Evolutionary conservation across 2,797 vertebrate species (phyloP).

Genomic region (Antrozous pallidus): DNA sequence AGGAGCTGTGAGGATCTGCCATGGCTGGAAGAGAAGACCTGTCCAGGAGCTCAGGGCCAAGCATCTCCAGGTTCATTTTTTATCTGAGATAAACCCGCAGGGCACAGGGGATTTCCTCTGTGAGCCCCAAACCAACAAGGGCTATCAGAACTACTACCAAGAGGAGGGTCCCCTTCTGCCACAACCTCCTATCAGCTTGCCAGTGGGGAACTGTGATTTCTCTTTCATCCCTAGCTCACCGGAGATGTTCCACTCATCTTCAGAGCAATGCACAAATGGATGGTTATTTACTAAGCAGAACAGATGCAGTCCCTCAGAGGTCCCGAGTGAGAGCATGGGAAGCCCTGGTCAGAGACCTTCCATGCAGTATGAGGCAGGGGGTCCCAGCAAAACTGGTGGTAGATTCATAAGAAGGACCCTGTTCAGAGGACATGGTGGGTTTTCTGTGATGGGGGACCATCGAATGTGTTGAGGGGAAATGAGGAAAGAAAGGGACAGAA

Average conservation of each 20-base stretch:
- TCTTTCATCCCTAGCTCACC: not conserved
- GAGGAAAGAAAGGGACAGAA: not conserved
- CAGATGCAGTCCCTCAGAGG: too few species aligned
- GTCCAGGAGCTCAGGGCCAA: not conserved
- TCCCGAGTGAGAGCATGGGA: not conserved
- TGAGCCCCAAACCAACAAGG: not conserved
- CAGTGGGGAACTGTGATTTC: not conserved
- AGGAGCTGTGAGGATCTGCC: not conserved
- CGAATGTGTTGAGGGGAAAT: not conserved
- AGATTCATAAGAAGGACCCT: not conserved
- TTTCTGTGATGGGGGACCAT: not conserved
- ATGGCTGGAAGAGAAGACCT: not conserved
- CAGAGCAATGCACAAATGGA: not conserved
- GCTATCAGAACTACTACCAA: not conserved
- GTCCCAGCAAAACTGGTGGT: not conserved
- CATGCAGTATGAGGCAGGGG: fast-evolving
- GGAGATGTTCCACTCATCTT: not conserved
- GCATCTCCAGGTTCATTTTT: not conserved
- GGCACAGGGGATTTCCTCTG: not conserved
- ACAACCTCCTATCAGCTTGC: not conserved
- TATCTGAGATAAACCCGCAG: not conserved
- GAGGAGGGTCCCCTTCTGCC: not conserved
- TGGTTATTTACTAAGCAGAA: not conserved
- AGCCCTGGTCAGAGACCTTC: not conserved
- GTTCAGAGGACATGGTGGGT: not conserved